Evolutionary conservation across 2,113 vertebrate species (phyloP).

Genomic region (Catharus fuscescens): DNA sequence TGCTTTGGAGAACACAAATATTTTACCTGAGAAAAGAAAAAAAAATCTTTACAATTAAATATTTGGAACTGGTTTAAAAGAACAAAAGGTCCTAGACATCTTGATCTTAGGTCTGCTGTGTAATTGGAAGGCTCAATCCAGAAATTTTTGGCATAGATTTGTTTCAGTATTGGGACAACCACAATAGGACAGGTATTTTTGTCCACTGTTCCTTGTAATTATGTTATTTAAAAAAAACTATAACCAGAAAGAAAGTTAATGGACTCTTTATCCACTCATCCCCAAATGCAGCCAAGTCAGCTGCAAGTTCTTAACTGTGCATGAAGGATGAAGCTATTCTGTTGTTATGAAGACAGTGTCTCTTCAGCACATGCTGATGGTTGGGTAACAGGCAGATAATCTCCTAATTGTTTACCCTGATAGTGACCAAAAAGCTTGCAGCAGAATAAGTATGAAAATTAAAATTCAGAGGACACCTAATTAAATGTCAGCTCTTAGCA

Average conservation of each 20-base stretch:
- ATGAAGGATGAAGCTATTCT: conserved; percentile 17
- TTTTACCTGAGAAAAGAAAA: neutral
- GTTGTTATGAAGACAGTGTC: neutral
- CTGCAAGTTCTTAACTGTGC: conserved; percentile 5
- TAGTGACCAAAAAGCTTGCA: neutral
- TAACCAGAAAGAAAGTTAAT: conserved; percentile 6
- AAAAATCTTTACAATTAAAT: neutral
- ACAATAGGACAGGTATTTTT: conserved; percentile 9
- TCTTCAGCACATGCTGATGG: neutral
- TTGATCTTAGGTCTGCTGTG: neutral
- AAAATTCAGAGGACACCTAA: neutral
- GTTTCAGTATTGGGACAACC: neutral
- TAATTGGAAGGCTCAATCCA: neutral
- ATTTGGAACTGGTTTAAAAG: neutral
- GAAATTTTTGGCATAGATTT: neutral
- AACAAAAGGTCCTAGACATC: neutral
- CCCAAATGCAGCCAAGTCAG: neutral
- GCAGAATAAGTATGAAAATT: conserved; percentile 6
- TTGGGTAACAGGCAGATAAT: neutral
- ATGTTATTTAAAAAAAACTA: neutral
- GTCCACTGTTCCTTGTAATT: neutral
- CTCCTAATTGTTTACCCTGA: conserved; percentile 2
- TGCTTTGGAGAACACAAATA: neutral
- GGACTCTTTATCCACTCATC: neutral
- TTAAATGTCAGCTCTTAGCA: neutral